Evolutionary conservation across 2,888 invertebrate genomes (phyloP).

Genomic region (Oxyteleia sp.): DNA sequence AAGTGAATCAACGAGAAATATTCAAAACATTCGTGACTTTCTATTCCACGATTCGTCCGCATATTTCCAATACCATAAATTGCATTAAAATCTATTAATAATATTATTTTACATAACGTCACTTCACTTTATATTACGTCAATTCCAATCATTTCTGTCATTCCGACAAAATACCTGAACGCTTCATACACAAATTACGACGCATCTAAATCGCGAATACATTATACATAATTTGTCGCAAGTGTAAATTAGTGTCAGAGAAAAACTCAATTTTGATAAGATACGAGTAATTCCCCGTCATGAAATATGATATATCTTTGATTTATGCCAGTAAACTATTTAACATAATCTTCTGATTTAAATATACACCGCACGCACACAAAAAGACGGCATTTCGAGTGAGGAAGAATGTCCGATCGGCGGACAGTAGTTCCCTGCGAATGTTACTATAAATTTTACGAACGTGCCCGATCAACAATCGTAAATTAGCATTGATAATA

Average conservation of each 20-base stretch:
- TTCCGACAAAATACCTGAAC: neutral
- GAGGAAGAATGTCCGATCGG: slow-evolving; percentile 47
- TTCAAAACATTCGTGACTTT: too few species aligned
- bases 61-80: too few species aligned
- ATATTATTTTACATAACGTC: too few species aligned
- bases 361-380: neutral
- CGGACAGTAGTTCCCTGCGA: slow-evolving; percentile 51
- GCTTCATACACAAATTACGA: neutral
- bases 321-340: neutral
- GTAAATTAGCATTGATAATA: slow-evolving; percentile 73
- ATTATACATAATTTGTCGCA: neutral
- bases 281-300: slow-evolving; percentile 3
- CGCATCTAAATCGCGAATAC: neutral
- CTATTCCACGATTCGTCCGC: too few species aligned
- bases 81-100: too few species aligned
- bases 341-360: slow-evolving; percentile 19
- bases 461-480: slow-evolving; percentile 45
- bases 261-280: slow-evolving; percentile 31
- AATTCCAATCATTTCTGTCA: neutral
- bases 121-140: neutral
- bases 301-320: slow-evolving; percentile 10
- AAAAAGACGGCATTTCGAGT: slow-evolving; percentile 9
- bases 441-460: slow-evolving; percentile 62
- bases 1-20: too few species aligned
- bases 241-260: slow-evolving; percentile 11